Evolutionary conservation across 2,113 vertebrate genomes (phyloP), one percentile per base, ranked within the genome.

Genomic region (Rallus limicola): DNA sequence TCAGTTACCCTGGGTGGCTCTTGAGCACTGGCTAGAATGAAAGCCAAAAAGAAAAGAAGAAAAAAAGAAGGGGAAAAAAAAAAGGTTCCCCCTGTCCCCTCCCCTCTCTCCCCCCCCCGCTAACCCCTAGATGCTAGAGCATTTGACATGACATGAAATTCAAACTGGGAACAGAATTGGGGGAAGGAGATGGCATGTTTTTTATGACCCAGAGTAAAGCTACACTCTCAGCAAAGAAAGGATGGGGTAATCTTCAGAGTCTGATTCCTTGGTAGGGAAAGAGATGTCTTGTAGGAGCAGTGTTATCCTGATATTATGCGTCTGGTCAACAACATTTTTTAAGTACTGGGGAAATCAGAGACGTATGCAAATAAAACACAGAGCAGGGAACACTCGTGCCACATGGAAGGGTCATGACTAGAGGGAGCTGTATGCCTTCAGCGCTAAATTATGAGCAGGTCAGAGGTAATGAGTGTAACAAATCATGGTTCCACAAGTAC

Each of bases 401-500:
- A 62, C 36, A 19, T 2, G 1, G 29, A 29, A 65, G 7, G 28
- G 8, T 72, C 26, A n/a, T 44, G 48, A 68, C 20, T 48, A 63
- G 36, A 63, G 31, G 29, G 36, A 94, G 46, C 18, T 34, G 17
- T 79, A 24, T 70, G 50, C 68, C 55, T 82, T 91, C 59, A 94
- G 63, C 40, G 55, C 34, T 59, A 72, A 93, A 63, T 94, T 92
- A 88, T 0, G 19, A 77, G 36, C 13, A 70, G 93, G 90, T 86
- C 87, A 90, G 85, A 90, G 82, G 82, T 95, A 93, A 95, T 3
- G 2, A 96, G 82, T 58, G 63, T 86, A 86, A 93, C 55, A 59
- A 86, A 93, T 90, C 29, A 33, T 44, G 36, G 40, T 76, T 93
- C 50, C 64, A 63, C 46, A 90, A 93, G 52, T 58, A 36, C 50